Base-by-base conservation (phyloP, 1,140 invertebrate genomes). In the Drosophila orena region DNA sequence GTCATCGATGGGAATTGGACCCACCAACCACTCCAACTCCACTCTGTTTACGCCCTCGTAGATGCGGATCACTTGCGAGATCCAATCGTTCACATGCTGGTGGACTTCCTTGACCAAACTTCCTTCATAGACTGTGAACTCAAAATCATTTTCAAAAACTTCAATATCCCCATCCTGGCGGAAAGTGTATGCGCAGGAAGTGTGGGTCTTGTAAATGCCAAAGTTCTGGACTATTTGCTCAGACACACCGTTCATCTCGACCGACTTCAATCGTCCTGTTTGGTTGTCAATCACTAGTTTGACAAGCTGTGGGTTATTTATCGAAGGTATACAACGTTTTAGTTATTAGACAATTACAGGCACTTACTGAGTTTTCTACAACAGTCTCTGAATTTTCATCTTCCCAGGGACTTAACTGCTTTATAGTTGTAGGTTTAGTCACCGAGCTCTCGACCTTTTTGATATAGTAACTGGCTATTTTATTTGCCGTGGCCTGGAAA, bases 21-120 rank as follows among this genome's bases (percentile, higher is more conserved):
- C 98, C 64, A 99, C 94, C 2, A 98, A 93, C 97, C 97, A 99
- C 79, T 99, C 96, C 56, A 99, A 95, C 92, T 99, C 98, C 0
- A 97, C 93, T 42, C 94, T 93, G 53, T 95, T 93, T 42, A 95
- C 93, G 10, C 92, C 93, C 1, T 94, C 93, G 70, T 97, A 97
- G 0, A 98, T 80, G 59, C 98, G 93, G 27, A 98, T 94, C 1
- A 96, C 94, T 93, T 98, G 96, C 24, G 95, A 96, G 1, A 97
- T 93, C 96, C 96, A 99, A 11, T 96, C 93, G 49, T 94, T 94
- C 62, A 95, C 95, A 8, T 91, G 91, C 86, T 98, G 96, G 75
- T 97, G 96, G 11, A 98, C 94, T 94, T 99, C 98, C 66, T 96
- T 93, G 0, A 98, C 95, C 0, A 97, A 72, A 0, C 93, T 78